Evolutionary conservation across 2,797 vertebrate genomes (phyloP).

Genomic region (Aplochiton taeniatus): DNA sequence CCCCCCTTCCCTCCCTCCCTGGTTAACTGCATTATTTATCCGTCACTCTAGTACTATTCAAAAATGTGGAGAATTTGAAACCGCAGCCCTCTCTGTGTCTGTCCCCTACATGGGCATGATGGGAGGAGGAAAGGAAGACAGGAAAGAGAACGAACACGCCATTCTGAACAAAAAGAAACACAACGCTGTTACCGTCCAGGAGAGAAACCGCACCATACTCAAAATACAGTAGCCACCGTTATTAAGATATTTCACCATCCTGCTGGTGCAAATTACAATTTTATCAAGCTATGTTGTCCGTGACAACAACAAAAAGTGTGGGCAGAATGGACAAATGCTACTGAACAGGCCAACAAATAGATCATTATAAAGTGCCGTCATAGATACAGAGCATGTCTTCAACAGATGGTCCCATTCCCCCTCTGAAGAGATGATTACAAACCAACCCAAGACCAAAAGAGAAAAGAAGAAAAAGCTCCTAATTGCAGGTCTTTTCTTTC

Average conservation of each 20-base stretch:
- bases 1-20: conserved; percentile 45
- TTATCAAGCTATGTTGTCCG: no score
- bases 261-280: no score
- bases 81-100: conserved; percentile 28
- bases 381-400: no score
- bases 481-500: conserved; percentile 38
- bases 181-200: neutral
- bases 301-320: no score
- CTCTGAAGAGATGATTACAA: conserved; percentile 51
- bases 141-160: neutral
- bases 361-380: no score
- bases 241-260: no score
- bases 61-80: conserved; percentile 45
- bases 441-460: conserved; percentile 42
- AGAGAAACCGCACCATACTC: no score
- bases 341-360: no score
- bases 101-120: conserved; percentile 27
- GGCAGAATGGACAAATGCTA: no score
- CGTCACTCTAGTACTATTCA: conserved; percentile 53
- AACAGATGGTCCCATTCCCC: conserved; percentile 44
- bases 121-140: neutral
- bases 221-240: no score
- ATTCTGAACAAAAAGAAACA: conserved; percentile 3
- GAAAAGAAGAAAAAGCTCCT: conserved; percentile 33
- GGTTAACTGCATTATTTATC: conserved; percentile 60